These are phyloP conservation scores for Micromys minutus DNA, from an alignment of 2,113 vertebrate genomes.

Conservation along the genomic window DNA sequence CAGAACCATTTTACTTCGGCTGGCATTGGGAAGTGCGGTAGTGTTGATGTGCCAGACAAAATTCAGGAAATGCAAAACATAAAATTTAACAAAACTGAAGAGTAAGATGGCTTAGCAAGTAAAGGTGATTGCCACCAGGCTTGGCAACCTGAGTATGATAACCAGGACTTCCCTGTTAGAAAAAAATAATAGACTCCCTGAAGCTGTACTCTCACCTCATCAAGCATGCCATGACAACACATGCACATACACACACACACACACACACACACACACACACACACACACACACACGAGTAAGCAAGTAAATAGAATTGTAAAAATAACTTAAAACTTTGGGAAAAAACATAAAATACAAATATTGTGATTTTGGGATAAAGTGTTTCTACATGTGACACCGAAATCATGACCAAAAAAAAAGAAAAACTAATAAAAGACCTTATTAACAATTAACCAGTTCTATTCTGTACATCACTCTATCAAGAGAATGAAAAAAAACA, in stretches of 20 bases:
- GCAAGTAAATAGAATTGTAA: background rate
- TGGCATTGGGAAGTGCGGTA: too few species aligned
- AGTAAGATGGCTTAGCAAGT: background rate
- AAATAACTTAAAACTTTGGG: background rate
- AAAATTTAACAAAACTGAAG: background rate
- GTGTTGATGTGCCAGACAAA: background rate
- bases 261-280: background rate
- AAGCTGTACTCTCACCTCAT: background rate
- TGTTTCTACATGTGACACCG: background rate
- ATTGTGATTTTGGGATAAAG: background rate
- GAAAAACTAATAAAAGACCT: background rate
- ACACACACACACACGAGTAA: background rate
- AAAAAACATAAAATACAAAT: background rate
- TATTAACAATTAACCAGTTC: background rate
- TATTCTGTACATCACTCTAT: background rate
- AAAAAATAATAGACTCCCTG: background rate
- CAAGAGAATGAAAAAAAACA: background rate
- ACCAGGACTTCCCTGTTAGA: background rate
- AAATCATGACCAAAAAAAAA: background rate
- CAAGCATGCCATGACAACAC: background rate
- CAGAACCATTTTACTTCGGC: background rate
- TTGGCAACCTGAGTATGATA: background rate
- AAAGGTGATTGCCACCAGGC: background rate
- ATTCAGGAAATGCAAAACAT: background rate
- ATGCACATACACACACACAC: background rate